A percentile compares a stretch with the other conserved stretches of the same genome.
These are phyloP conservation scores for Proisotoma minuta DNA, from an alignment of 2,888 invertebrate species.

Conservation along the genomic window DNA sequence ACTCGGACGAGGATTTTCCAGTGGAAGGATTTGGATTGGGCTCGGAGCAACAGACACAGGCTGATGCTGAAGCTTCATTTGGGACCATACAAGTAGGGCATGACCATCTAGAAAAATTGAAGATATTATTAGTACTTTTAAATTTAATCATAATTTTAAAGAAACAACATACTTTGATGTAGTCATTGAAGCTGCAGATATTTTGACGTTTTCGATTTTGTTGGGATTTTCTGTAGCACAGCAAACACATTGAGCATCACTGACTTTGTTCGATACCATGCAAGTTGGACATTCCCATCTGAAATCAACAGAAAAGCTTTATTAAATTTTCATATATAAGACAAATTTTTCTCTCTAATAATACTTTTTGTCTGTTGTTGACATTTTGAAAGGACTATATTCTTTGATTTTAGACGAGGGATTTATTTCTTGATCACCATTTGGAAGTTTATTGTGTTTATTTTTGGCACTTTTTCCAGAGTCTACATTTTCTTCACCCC, in stretches of 20 bases:
- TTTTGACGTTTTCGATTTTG: neutral
- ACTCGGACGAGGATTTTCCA: neutral
- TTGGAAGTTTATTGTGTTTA: neutral
- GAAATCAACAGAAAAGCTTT: too few relatives aligned
- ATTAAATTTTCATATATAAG: too few relatives aligned
- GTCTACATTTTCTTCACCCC: neutral
- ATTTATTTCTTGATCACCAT: too few relatives aligned
- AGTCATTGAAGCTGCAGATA: slow-evolving; percentile 11
- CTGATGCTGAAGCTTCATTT: slow-evolving; percentile 16
- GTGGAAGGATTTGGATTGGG: slow-evolving; percentile 25
- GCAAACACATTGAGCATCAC: slow-evolving; percentile 8
- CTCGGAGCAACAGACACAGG: slow-evolving; percentile 28
- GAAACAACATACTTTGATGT: slow-evolving; percentile 3
- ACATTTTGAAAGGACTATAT: too few relatives aligned
- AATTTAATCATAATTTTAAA: neutral
- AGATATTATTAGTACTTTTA: neutral
- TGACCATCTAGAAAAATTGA: slow-evolving; percentile 16
- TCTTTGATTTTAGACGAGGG: too few relatives aligned
- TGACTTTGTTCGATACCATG: slow-evolving; percentile 5
- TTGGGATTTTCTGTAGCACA: slow-evolving; percentile 23
- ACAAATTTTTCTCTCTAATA: too few relatives aligned
- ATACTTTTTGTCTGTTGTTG: too few relatives aligned
- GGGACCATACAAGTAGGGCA: slow-evolving; percentile 30
- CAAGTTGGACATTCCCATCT: slow-evolving; percentile 23
- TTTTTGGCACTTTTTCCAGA: neutral